A percentile compares a stretch with the other conserved stretches of the same genome.
Conservation (phyloP, 92 coral and sea anemone genomes). For the Phenganax marumi region DNA sequence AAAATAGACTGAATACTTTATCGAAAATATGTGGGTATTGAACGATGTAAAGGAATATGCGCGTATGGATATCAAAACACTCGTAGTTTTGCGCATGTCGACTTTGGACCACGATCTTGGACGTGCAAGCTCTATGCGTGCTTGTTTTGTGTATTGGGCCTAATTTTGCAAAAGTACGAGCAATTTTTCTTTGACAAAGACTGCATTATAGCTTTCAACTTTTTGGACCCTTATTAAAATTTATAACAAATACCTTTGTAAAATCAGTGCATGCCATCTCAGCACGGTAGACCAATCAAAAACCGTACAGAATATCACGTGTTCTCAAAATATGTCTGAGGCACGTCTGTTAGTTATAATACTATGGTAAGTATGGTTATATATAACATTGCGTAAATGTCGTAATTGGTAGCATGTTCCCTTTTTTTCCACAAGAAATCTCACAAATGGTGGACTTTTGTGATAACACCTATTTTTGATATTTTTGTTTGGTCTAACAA, state of each 20-base stretch:
- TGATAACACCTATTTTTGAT: neutral
- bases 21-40: too few species aligned
- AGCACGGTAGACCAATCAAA: constrained; percentile 17
- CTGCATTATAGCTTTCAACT: neutral
- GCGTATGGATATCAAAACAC: too few species aligned
- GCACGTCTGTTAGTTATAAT: neutral
- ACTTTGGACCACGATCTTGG: too few species aligned
- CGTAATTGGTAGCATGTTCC: neutral
- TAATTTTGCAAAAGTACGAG: too few species aligned
- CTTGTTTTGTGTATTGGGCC: too few species aligned
- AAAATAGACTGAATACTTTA: too few species aligned
- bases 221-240: neutral
- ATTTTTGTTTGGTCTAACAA: neutral
- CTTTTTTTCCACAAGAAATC: constrained; percentile 3
- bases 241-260: neutral
- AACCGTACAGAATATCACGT: neutral
- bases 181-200: too few species aligned
- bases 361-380: too few species aligned
- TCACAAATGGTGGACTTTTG: neutral
- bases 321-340: neutral
- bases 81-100: too few species aligned
- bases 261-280: constrained; percentile 11
- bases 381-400: neutral
- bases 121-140: too few species aligned
- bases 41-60: too few species aligned